Evolutionary conservation across 2,888 invertebrate genomes (phyloP).

Genomic region (Caenorhabditis imperialis): DNA sequence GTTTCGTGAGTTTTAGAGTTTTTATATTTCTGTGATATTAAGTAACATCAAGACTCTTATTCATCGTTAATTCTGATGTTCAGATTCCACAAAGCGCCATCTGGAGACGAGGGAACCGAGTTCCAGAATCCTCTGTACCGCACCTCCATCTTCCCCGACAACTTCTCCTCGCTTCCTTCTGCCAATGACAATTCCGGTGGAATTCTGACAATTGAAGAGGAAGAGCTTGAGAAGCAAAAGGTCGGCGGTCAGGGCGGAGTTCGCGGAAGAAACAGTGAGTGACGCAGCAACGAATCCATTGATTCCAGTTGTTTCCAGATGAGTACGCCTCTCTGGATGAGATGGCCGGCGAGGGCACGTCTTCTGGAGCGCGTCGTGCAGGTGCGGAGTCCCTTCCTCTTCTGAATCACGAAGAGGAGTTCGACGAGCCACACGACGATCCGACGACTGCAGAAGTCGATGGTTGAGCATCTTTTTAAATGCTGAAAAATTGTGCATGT

Average conservation of each 20-base stretch:
- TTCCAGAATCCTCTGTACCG: constrained; percentile 70
- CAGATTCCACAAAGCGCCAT: constrained; percentile 47
- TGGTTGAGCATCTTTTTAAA: too few relatives aligned
- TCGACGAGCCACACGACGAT: constrained; percentile 41
- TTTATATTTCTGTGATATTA: neutral
- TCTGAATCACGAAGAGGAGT: constrained; percentile 20
- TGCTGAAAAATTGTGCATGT: too few relatives aligned
- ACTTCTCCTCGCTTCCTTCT: neutral
- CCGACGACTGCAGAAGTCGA: too few relatives aligned
- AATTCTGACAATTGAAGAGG: constrained; percentile 60
- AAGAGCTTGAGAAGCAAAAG: constrained; percentile 65
- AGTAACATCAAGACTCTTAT: too few relatives aligned
- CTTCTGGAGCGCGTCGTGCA: constrained; percentile 7
- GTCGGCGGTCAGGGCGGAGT: constrained; percentile 41
- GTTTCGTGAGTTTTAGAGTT: constrained; percentile 75
- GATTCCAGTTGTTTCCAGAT: constrained; percentile 51
- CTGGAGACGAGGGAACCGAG: constrained; percentile 45
- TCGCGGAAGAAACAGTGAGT: constrained; percentile 47
- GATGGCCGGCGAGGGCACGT: constrained; percentile 38
- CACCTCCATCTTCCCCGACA: constrained; percentile 53
- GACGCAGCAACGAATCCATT: neutral
- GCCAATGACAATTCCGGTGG: neutral
- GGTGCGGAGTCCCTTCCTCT: constrained; percentile 6
- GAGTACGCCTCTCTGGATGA: constrained; percentile 67
- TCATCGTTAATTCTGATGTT: too few relatives aligned